Conservation (phyloP, 2,113 vertebrate species). For the Varanus salvator region DNA sequence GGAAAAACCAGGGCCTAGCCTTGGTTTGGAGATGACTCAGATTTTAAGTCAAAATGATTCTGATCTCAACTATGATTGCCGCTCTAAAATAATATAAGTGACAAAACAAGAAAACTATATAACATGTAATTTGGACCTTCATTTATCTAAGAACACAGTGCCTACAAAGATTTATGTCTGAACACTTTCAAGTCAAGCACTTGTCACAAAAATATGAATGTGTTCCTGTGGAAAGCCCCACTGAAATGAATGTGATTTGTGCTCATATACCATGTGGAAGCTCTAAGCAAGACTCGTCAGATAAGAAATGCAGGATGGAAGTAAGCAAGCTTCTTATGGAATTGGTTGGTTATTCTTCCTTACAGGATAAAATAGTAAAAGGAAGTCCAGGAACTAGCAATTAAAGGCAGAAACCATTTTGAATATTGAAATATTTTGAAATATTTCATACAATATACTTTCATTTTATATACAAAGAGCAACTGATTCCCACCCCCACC, state of each 20-base stretch:
- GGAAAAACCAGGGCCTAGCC: background rate
- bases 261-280: background rate
- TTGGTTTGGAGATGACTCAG: background rate
- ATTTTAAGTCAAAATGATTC: background rate
- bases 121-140: background rate
- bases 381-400: background rate
- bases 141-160: background rate
- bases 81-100: background rate
- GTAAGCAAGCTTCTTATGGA: background rate
- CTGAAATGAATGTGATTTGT: conserved; percentile 5
- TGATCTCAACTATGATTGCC: no score
- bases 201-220: background rate
- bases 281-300: background rate
- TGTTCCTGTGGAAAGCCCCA: background rate
- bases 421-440: background rate
- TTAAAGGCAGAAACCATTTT: background rate
- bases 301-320: background rate
- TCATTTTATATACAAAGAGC: background rate
- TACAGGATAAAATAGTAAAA: background rate
- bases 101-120: background rate
- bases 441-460: background rate
- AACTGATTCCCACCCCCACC: no score
- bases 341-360: background rate
- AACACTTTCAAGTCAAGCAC: background rate
- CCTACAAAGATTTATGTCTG: background rate